phyloP scores from a whole-genome alignment of 2,888 invertebrate species.

The Diarsia rubi region DNA sequence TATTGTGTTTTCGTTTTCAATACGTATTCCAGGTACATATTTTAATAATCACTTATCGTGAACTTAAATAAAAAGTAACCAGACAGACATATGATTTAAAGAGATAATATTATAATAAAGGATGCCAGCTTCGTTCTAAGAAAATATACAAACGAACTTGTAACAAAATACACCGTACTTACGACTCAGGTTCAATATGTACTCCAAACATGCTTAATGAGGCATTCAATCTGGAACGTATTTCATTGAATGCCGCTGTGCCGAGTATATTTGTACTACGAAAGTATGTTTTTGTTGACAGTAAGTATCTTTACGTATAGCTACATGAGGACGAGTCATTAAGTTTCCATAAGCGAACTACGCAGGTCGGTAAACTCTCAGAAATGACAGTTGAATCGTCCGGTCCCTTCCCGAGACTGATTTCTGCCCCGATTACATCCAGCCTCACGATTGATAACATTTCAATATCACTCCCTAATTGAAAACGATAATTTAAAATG shows the following conservation, averaged over 20 bases:
- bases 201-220: slow-evolving; percentile 42
- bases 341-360: slow-evolving; percentile 64
- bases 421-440: slow-evolving; percentile 64
- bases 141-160: slow-evolving; percentile 23
- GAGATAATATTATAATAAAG: not conserved
- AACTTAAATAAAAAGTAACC: not conserved
- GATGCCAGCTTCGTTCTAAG: not conserved
- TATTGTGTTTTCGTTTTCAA: not conserved
- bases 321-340: slow-evolving; percentile 61
- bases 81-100: not conserved
- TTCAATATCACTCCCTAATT: slow-evolving; percentile 62
- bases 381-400: slow-evolving; percentile 57
- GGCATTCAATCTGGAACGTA: slow-evolving; percentile 38
- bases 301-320: slow-evolving; percentile 36
- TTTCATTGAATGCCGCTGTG: slow-evolving; percentile 33
- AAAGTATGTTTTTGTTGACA: slow-evolving; percentile 18
- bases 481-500: slow-evolving; percentile 65
- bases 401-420: slow-evolving; percentile 62
- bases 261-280: slow-evolving; percentile 35
- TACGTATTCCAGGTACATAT: not conserved
- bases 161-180: slow-evolving; percentile 16
- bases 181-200: slow-evolving; percentile 35
- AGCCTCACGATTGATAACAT: slow-evolving; percentile 64
- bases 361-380: slow-evolving; percentile 60
- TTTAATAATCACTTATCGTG: not conserved